These are phyloP conservation scores for Hippocampus abdominalis DNA, from an alignment of 2,113 vertebrate species.

Conservation along the genomic window DNA sequence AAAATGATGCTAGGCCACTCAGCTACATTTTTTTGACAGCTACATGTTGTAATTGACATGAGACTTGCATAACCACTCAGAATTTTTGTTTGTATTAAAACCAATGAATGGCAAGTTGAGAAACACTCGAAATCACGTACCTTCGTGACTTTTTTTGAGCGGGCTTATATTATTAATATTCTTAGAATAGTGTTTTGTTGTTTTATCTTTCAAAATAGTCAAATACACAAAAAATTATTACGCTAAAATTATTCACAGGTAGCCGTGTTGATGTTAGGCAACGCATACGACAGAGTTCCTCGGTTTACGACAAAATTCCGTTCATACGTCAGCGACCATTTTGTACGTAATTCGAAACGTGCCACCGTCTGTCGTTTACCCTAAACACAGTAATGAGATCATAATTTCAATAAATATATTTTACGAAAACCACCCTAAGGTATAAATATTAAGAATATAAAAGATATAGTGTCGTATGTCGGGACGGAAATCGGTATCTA, in stretches of 20 bases:
- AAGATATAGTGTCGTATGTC: neutral
- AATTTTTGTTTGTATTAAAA: neutral
- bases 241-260: neutral
- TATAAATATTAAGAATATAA: neutral
- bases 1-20: neutral
- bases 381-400: neutral
- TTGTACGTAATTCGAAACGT: neutral
- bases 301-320: neutral
- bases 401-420: neutral
- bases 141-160: too few relatives aligned
- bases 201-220: too few relatives aligned
- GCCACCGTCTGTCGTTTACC: neutral
- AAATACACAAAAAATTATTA: too few relatives aligned
- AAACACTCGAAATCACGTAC: too few relatives aligned
- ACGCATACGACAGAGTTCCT: neutral
- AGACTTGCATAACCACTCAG: neutral
- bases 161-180: too few relatives aligned
- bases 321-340: neutral
- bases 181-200: too few relatives aligned
- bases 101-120: too few relatives aligned
- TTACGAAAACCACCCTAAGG: neutral
- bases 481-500: too few relatives aligned
- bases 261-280: neutral
- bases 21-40: neutral
- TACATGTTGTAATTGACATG: neutral